These are phyloP conservation scores for Coelopa frigida DNA, from an alignment of 1,140 invertebrate genomes.

Conservation along the genomic window DNA sequence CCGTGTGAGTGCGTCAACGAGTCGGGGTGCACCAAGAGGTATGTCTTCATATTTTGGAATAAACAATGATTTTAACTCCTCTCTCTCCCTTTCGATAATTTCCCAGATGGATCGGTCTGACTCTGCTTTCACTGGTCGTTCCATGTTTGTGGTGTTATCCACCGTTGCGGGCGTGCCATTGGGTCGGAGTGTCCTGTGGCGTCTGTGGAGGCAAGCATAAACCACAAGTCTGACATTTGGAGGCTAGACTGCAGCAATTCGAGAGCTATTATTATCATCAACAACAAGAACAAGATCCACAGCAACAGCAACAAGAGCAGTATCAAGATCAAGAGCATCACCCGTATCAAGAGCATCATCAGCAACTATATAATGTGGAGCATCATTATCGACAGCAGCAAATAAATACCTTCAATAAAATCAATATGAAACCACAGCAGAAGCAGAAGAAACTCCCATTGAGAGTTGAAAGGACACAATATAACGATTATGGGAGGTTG, in stretches of 20 bases:
- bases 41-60: constrained; percentile 11
- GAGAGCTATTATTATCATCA: constrained; percentile 5
- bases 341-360: constrained; percentile 3
- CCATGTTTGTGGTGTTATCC: constrained; percentile 92
- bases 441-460: not conserved
- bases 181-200: constrained; percentile 68
- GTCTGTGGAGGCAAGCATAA: constrained; percentile 78
- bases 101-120: constrained; percentile 78
- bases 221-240: constrained; percentile 50
- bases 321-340: constrained; percentile 2
- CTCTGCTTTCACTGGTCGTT: constrained; percentile 77
- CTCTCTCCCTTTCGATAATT: constrained; percentile 17
- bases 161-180: constrained; percentile 75
- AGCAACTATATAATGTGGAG: not conserved
- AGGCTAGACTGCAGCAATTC: constrained; percentile 40
- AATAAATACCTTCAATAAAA: not conserved
- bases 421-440: not conserved
- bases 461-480: constrained; percentile 26
- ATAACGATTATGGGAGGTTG: constrained; percentile 37
- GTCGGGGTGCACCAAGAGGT: constrained; percentile 53
- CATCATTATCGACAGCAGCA: constrained; percentile 2
- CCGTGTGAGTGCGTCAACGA: constrained; percentile 66
- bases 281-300: not conserved
- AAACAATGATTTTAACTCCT: not conserved
- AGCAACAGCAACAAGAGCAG: not conserved